Evolutionary conservation across 2,888 invertebrate genomes (phyloP).

Genomic region (Diachrysia chrysitis): DNA sequence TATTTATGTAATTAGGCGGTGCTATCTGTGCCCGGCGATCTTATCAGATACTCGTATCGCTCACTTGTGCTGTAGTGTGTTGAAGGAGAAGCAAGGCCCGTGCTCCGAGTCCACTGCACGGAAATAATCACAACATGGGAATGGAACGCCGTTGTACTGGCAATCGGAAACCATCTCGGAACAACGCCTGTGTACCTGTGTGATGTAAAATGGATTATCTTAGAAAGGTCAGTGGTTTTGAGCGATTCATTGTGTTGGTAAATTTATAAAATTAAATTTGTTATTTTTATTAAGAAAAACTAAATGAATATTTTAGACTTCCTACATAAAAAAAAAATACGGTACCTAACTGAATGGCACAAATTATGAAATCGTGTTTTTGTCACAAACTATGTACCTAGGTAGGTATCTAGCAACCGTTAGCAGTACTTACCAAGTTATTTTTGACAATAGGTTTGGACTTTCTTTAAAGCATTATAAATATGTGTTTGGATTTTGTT

Average conservation of each 20-base stretch:
- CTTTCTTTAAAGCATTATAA: too few relatives aligned
- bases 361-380: too few relatives aligned
- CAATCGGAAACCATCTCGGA: constrained; percentile 82
- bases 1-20: constrained; percentile 31
- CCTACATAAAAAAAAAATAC: too few relatives aligned
- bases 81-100: constrained; percentile 88
- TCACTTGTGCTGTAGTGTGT: constrained; percentile 86
- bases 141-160: constrained; percentile 78
- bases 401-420: too few relatives aligned
- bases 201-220: constrained; percentile 17
- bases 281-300: too few relatives aligned
- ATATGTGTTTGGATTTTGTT: too few relatives aligned
- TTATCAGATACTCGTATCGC: constrained; percentile 45
- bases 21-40: constrained; percentile 41
- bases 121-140: constrained; percentile 87
- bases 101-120: constrained; percentile 83
- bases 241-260: neutral
- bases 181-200: constrained; percentile 83
- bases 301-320: too few relatives aligned
- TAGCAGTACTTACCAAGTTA: too few relatives aligned
- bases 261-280: neutral
- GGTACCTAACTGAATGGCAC: too few relatives aligned
- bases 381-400: too few relatives aligned
- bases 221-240: neutral
- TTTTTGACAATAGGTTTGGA: too few relatives aligned